These are phyloP conservation scores for Zophobas atratus DNA, from an alignment of 1,140 invertebrate species.

Conservation along the genomic window DNA sequence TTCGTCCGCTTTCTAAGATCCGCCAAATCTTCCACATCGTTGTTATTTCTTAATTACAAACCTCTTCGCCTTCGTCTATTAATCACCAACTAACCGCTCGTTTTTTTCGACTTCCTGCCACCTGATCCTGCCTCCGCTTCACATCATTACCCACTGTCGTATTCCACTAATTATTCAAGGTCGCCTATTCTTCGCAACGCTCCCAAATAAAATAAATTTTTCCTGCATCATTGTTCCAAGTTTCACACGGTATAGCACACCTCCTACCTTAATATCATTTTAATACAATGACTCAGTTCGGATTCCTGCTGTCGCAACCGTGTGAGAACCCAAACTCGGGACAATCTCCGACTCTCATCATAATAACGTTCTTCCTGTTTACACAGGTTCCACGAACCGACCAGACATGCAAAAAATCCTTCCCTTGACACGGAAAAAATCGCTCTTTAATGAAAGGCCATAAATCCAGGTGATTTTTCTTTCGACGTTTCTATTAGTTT, in stretches of 20 bases:
- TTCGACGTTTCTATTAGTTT: constrained; percentile 44
- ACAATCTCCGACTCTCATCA: not conserved
- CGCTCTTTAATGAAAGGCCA: not conserved
- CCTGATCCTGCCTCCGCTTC: not conserved
- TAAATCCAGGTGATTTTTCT: constrained; percentile 17
- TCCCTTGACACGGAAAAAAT: not conserved
- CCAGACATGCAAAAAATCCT: not conserved
- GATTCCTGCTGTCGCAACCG: constrained; percentile 5
- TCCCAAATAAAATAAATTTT: not conserved
- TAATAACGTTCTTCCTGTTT: constrained; percentile 24
- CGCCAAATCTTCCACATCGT: no score
- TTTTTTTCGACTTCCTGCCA: constrained; percentile 8
- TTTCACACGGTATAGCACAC: constrained; percentile 13
- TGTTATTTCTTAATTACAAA: not conserved
- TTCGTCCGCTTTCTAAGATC: no score
- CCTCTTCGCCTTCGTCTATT: not conserved
- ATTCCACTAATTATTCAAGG: constrained; percentile 25
- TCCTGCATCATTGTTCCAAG: not conserved
- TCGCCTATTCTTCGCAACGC: not conserved
- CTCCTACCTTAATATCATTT: constrained; percentile 10
- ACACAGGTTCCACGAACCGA: not conserved
- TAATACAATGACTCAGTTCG: constrained; percentile 24
- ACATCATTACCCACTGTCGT: constrained; percentile 1
- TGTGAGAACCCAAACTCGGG: constrained; percentile 2
- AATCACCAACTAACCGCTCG: not conserved